Evolutionary conservation across 2,113 vertebrate species (phyloP), one percentile per base, ranked within the genome.

Genomic region (Mugil cephalus): DNA sequence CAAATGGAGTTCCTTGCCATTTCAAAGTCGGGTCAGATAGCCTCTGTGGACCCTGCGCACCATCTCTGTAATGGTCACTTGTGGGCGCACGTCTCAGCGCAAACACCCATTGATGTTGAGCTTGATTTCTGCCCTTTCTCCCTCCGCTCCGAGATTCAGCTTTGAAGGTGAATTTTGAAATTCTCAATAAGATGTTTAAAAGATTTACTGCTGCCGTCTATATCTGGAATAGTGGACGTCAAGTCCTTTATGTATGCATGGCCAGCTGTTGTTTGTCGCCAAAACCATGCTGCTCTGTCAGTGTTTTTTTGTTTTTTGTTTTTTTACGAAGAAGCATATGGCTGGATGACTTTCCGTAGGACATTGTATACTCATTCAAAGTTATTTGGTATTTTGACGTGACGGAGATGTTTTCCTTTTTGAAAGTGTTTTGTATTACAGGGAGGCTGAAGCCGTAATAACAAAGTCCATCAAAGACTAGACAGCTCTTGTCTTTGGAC

Each of bases 251-350:
- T 85, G 58, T 89, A 92, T 92, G 83, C 91, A 87, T 55, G 76
- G 67, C 86, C 89, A 92, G 88, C 89, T 92, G 91, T 83, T 90
- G 89, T 89, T 90, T 90, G 83, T 87, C 78, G 52, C 69, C 64
- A 71, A 81, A 89, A 85, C 63, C 80, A 18, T 75, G 84, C 85
- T 67, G 86, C 80, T 87, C 85, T 90, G 92, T 93, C 87, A 85
- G 24, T 30, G 24, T 79, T 18, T 48, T 48, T 82, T 78, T 79
- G 24, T 30, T 2, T 79, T 18, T 48, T 48, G 80, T 78, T 79
- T 78, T 51, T 50, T 60, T 36, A 69, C 69, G 66, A 68, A 66
- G 82, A 62, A 84, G 68, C 90, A 92, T 92, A 91, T 89, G 92
- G 90, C 79, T 74, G 69, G 46, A 85, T 90, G 87, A 91, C 86